These are phyloP conservation scores for Xenopus laevis DNA, from an alignment of 2,113 vertebrate genomes.

Conservation along the genomic window DNA sequence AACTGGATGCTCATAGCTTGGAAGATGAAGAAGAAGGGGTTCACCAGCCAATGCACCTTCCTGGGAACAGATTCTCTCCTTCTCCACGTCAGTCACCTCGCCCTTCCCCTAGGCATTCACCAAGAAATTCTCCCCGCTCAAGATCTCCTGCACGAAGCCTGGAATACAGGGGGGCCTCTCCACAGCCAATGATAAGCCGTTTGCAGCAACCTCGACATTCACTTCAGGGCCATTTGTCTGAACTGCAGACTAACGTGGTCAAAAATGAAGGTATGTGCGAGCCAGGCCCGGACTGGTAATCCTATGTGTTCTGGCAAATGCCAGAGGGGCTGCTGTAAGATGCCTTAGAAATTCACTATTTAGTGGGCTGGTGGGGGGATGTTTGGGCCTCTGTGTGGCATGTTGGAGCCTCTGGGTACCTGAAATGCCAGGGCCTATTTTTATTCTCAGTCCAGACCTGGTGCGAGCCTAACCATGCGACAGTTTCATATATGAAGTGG, in stretches of 20 bases:
- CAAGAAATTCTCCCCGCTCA: constrained; percentile 88
- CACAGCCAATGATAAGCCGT: constrained; percentile 90
- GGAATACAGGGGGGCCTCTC: constrained; percentile 84
- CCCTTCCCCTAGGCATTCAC: constrained; percentile 83
- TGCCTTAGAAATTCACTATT: too few species aligned
- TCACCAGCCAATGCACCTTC: constrained; percentile 79
- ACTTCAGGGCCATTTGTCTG: constrained; percentile 84
- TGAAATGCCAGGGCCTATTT: too few species aligned
- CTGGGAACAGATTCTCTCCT: constrained; percentile 85
- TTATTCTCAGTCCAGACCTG: too few species aligned
- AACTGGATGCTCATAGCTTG: constrained; percentile 92
- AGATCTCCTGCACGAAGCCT: constrained; percentile 88
- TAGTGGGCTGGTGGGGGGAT: too few species aligned
- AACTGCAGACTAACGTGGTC: constrained; percentile 84
- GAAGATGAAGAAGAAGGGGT: constrained; percentile 90
- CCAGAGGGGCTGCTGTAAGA: too few species aligned
- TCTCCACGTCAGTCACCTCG: constrained; percentile 91
- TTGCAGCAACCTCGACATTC: constrained; percentile 95
- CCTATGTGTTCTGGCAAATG: too few species aligned
- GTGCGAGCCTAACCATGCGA: too few species aligned
- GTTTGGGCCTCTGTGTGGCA: too few species aligned
- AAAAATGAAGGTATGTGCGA: constrained; percentile 87
- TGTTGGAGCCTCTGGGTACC: too few species aligned
- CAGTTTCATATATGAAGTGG: too few species aligned
- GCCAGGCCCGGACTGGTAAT: too few species aligned